Base-by-base conservation (phyloP, 2,888 invertebrate genomes). In the Xestoiulus laeticollis region DNA sequence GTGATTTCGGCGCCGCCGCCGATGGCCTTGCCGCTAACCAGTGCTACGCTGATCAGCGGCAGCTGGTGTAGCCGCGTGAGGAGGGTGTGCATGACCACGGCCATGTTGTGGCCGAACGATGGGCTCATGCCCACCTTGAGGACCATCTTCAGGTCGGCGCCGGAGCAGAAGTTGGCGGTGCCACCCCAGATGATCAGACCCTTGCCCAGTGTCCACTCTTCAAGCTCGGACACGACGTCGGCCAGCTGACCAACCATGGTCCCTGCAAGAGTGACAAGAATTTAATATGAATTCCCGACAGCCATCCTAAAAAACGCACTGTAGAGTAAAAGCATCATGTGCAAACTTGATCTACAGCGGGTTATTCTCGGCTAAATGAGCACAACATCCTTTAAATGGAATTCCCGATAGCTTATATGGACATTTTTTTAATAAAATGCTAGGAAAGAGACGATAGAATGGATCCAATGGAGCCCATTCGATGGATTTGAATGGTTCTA, bases 1-100 rank as follows among this genome's bases (percentile, higher is more conserved):
- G 92, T 91, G 12, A 94, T 88, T 90, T 94, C 94, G 0, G 94
- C 93, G 5, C 94, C 94, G 1, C 94, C 94, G 10, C 94, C 94
- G 1, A 94, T 89, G 1, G 94, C 93, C 88, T 90, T 90, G 26
- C 94, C 94, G 88, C 93, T 90, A 16, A 94, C 90, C 10, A 93
- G 90, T 26, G 93, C 93, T 1, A 93, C 91, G 53, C 93, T 92
- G 1, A 94, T 89, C n/a, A 93, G 88, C 0, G 94, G 93, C 19
- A 94, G 90, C 1, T 90, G 90, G 44, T 91, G 91, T 12, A 94
- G 90, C 38, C 92, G 90, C 10, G 90, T 90, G 30, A 93, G 90
- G 2, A 92, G 90, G 87, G 92, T 89, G 30, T 93, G 93, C 93
- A 94, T 93, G 43, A 92, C 91, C 6, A 90, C 89, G 30, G 92